Percentiles rank a stretch among this genome's conserved stretches.
Conservation (phyloP, 2,797 vertebrate genomes). For the Uromys caudimaculatus region DNA sequence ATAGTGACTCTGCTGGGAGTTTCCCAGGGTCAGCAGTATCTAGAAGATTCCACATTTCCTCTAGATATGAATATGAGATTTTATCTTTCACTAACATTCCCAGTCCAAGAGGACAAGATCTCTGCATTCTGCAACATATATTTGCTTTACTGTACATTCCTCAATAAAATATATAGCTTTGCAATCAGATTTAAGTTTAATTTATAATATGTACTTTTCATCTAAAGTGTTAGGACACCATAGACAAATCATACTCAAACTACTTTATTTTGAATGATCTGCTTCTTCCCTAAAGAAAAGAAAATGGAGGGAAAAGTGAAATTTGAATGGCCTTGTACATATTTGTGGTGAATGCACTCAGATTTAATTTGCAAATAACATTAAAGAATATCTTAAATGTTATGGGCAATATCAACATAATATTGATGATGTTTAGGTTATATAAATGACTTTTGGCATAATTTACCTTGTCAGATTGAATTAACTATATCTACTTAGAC, state of each 20-base stretch:
- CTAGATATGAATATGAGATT: neutral
- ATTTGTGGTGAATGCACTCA: neutral
- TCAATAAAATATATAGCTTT: neutral
- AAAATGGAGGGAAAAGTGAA: conserved; percentile 22
- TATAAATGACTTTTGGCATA: neutral
- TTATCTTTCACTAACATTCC: neutral
- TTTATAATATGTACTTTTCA: neutral
- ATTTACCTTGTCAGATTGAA: neutral
- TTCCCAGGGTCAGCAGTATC: neutral
- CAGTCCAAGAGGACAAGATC: neutral
- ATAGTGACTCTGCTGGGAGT: rapidly evolving
- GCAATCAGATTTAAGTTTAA: neutral
- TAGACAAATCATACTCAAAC: neutral
- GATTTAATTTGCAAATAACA: neutral
- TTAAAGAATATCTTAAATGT: neutral
- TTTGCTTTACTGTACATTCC: neutral
- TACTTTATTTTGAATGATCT: neutral
- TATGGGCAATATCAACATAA: neutral
- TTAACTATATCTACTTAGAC: neutral
- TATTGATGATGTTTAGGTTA: neutral
- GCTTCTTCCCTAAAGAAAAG: neutral
- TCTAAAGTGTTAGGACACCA: neutral
- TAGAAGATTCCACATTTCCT: neutral
- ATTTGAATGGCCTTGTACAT: neutral
- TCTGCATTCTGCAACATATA: neutral